Evolutionary conservation across 2,888 invertebrate genomes (phyloP).

Genomic region (Cordilura impudica): DNA sequence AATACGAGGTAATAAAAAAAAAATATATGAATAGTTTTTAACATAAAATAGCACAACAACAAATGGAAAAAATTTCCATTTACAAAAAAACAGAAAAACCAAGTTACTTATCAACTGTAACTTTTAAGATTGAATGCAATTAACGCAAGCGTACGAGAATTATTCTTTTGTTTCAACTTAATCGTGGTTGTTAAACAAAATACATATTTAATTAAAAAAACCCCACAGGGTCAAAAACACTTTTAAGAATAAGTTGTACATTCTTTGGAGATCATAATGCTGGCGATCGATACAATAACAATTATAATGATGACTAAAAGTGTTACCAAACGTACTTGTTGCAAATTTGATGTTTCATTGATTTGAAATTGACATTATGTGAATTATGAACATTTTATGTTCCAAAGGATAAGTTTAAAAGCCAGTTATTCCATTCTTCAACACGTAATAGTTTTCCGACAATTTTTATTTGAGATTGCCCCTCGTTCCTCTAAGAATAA

Average conservation of each 20-base stretch:
- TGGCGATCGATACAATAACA: background rate
- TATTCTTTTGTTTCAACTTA: slow-evolving; percentile 2
- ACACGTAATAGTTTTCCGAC: too few relatives aligned
- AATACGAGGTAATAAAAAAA: background rate
- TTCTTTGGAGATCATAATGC: background rate
- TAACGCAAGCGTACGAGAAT: slow-evolving; percentile 1
- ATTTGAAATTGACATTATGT: too few relatives aligned
- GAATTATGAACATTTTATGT: too few relatives aligned
- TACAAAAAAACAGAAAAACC: too few relatives aligned
- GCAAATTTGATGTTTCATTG: too few relatives aligned
- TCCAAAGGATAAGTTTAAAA: too few relatives aligned
- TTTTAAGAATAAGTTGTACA: slow-evolving; percentile 5
- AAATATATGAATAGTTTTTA: background rate
- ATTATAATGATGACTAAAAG: background rate
- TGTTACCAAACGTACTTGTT: background rate
- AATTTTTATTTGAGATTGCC: too few relatives aligned
- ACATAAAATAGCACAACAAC: too few relatives aligned
- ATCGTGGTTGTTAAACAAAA: slow-evolving; percentile 8
- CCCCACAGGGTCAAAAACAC: background rate
- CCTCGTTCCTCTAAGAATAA: too few relatives aligned
- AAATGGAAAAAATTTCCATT: slow-evolving; percentile 1
- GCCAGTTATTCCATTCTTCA: too few relatives aligned
- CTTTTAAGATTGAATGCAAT: background rate
- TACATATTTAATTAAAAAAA: background rate
- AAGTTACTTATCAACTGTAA: background rate